Conservation (phyloP, 2,113 vertebrate species). For the Sus scrofa region DNA sequence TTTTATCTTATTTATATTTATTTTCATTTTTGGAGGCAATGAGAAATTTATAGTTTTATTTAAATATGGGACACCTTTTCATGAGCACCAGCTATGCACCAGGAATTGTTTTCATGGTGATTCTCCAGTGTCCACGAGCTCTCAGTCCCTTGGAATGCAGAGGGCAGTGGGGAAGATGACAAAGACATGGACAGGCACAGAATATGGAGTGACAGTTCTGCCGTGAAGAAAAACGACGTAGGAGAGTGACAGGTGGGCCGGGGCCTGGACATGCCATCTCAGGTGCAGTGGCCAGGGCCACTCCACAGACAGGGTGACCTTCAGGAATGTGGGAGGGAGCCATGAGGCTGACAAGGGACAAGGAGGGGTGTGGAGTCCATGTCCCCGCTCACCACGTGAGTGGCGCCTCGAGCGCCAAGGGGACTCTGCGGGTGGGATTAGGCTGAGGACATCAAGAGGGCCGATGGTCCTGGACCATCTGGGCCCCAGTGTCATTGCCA, state of each 20-base stretch:
- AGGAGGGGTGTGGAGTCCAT: fast-evolving
- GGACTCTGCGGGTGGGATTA: background rate
- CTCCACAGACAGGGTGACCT: background rate
- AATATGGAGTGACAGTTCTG: no score
- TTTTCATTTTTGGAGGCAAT: no score
- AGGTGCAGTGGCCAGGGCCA: background rate
- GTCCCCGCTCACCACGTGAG: background rate
- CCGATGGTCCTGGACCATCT: background rate
- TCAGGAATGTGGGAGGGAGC: background rate
- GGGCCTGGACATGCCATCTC: background rate
- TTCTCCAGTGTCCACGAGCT: background rate
- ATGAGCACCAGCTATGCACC: fast-evolving
- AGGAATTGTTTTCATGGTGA: no score
- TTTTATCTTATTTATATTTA: background rate
- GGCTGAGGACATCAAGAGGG: background rate
- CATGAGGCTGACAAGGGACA: fast-evolving
- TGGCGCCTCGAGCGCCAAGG: background rate
- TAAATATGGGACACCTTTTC: background rate
- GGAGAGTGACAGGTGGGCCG: fast-evolving
- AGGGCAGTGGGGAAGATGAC: background rate
- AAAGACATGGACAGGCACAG: background rate
- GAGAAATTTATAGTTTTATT: no score
- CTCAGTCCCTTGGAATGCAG: background rate
- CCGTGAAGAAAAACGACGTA: no score
- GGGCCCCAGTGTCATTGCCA: fast-evolving